phyloP scores from a whole-genome alignment of 1,140 invertebrate species.

The Whitmania pigra region DNA sequence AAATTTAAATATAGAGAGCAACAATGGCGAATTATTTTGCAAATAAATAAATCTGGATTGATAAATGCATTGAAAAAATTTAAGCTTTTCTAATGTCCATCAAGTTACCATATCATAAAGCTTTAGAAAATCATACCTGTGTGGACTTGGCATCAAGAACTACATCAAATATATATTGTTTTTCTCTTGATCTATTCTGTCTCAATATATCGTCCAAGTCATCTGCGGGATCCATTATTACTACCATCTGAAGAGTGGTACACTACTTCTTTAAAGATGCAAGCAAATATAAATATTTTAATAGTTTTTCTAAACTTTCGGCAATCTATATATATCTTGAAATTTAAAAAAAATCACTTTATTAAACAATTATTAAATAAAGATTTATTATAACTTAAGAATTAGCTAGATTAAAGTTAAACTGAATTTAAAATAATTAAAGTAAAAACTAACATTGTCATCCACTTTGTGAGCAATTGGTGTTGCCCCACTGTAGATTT shows the following conservation, averaged over 20 bases:
- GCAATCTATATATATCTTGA: background rate
- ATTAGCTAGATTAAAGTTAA: background rate
- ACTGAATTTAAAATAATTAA: background rate
- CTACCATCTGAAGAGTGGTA: slow-evolving; percentile 47
- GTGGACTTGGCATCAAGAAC: slow-evolving; percentile 54
- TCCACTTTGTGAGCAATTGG: slow-evolving; percentile 46
- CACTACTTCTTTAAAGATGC: background rate
- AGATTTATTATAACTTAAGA: background rate
- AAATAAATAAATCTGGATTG: too few relatives aligned
- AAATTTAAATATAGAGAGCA: too few relatives aligned
- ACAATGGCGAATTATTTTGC: too few relatives aligned
- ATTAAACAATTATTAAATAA: background rate
- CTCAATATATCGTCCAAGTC: slow-evolving; percentile 53
- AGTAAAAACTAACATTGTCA: slow-evolving; percentile 39
- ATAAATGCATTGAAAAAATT: too few relatives aligned
- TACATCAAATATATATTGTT: slow-evolving; percentile 73
- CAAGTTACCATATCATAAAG: background rate
- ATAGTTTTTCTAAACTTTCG: background rate
- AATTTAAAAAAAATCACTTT: background rate
- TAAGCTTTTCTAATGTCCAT: too few relatives aligned
- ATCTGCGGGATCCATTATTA: slow-evolving; percentile 52
- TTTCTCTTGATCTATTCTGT: slow-evolving; percentile 53
- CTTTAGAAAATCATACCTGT: slow-evolving; percentile 36
- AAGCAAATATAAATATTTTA: background rate
- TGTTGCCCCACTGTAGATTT: slow-evolving; percentile 41